Percentiles rank a stretch among this genome's conserved stretches.
Evolutionary conservation across 1,140 invertebrate genomes (phyloP).

Genomic region (Tetragonula clypearis): DNA sequence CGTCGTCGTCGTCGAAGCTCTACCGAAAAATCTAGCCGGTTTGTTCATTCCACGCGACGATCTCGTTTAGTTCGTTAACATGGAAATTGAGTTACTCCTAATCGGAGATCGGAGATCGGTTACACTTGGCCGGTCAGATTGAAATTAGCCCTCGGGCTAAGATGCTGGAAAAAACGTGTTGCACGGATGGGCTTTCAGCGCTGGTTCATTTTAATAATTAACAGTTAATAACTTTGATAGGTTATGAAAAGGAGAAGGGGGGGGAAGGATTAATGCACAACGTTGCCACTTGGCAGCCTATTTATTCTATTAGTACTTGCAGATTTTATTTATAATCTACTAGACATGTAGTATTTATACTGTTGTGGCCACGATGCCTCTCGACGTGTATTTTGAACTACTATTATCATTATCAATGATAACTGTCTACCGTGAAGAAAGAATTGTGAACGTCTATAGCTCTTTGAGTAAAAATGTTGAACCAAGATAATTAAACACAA

Average conservation of each 20-base stretch:
- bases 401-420: too few relatives aligned
- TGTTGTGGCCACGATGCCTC: too few relatives aligned
- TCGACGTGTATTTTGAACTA: too few relatives aligned
- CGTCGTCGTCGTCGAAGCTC: not conserved
- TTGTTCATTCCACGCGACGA: not conserved
- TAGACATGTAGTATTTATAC: not conserved
- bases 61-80: not conserved
- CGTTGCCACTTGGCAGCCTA: not conserved
- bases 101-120: not conserved
- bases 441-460: too few relatives aligned
- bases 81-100: slow-evolving; percentile 8
- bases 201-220: not conserved
- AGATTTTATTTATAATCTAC: not conserved
- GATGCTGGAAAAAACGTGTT: not conserved
- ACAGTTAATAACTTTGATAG: not conserved
- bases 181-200: not conserved
- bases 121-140: not conserved
- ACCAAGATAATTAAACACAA: too few relatives aligned
- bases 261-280: not conserved
- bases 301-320: not conserved
- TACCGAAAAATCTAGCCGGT: not conserved
- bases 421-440: too few relatives aligned
- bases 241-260: not conserved
- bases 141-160: not conserved
- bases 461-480: too few relatives aligned